A percentile compares a stretch with the other conserved stretches of the same genome.
These are phyloP conservation scores for Argentina silus DNA, from an alignment of 2,797 vertebrate species.

Conservation along the genomic window DNA sequence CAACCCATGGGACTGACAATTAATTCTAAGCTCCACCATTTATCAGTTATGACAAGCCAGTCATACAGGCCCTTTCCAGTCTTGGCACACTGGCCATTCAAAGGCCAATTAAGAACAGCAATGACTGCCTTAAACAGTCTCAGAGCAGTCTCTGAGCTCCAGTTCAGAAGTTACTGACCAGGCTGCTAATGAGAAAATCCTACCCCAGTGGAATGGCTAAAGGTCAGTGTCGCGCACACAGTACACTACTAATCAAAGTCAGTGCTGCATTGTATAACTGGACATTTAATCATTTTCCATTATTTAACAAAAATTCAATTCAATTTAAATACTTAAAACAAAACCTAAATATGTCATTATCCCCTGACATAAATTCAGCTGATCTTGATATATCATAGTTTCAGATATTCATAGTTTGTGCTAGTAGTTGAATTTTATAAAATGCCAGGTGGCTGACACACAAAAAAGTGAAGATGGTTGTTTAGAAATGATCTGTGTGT, in stretches of 20 bases:
- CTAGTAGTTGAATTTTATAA: constrained; percentile 6
- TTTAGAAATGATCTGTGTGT: constrained; percentile 50
- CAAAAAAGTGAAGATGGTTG: constrained; percentile 51
- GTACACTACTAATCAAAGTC: not conserved
- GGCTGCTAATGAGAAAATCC: not conserved
- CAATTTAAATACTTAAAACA: not conserved
- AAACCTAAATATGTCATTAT: not conserved
- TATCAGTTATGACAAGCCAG: not conserved
- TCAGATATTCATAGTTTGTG: no score
- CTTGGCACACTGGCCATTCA: not conserved
- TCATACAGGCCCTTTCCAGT: not conserved
- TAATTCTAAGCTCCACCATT: not conserved
- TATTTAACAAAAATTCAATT: not conserved
- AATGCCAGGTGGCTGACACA: constrained; percentile 59
- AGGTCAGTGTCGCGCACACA: constrained; percentile 13
- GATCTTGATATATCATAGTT: not conserved
- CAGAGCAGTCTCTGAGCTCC: not conserved
- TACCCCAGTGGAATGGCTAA: not conserved
- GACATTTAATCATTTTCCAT: not conserved
- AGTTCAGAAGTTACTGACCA: not conserved
- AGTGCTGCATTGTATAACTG: not conserved
- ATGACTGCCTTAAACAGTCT: not conserved
- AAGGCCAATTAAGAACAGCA: not conserved
- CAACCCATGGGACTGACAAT: not conserved
- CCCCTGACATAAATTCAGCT: not conserved